Conservation (phyloP, 2,113 vertebrate species). For the Dasyornis broadbenti region DNA sequence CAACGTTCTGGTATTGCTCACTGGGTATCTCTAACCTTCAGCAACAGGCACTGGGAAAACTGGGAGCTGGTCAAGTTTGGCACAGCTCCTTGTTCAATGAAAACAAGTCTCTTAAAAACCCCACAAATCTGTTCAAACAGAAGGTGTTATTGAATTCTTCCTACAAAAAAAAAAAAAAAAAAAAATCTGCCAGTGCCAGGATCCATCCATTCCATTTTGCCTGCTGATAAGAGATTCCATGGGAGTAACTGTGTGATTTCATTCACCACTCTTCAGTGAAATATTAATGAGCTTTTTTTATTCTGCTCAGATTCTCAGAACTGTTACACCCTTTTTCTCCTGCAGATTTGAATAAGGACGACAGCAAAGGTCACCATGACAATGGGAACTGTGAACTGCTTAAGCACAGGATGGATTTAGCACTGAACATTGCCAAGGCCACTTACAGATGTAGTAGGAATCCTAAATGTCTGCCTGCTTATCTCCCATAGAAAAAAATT, state of each 20-base stretch:
- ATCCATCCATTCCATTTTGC: background rate
- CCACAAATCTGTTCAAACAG: background rate
- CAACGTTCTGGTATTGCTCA: background rate
- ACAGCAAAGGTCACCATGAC: slow-evolving; percentile 6
- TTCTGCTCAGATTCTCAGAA: background rate
- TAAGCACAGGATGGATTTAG: background rate
- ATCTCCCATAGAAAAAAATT: background rate
- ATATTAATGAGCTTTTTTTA: background rate
- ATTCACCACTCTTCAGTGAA: background rate
- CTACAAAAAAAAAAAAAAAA: background rate
- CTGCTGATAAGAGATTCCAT: background rate
- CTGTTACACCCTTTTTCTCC: background rate
- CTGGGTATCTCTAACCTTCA: background rate
- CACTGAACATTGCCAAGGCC: background rate
- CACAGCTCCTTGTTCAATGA: background rate
- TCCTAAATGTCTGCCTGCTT: background rate
- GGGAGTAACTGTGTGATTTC: background rate
- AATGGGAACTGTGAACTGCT: background rate
- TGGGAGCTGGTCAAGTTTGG: background rate
- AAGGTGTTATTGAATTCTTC: background rate
- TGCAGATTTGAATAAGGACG: background rate
- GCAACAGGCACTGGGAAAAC: background rate
- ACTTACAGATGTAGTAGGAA: background rate
- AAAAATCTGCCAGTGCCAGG: background rate
- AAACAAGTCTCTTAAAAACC: background rate